Percentiles rank a stretch among this genome's conserved stretches.
Conservation (phyloP, 2,113 vertebrate species). For the Aspidoscelis tigris region DNA sequence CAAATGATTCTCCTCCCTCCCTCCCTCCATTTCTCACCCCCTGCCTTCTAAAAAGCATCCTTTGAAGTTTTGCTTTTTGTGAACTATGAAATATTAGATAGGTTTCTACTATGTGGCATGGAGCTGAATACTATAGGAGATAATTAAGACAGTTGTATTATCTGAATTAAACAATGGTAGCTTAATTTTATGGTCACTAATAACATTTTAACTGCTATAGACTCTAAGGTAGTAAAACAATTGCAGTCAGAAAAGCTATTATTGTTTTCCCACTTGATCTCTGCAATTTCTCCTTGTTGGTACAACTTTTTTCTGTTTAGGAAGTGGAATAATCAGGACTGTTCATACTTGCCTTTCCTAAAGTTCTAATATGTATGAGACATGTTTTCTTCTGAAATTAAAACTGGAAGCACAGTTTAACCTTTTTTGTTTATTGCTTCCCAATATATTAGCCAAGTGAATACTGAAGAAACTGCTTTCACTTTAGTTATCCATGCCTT, state of each 20-base stretch:
- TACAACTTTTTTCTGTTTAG: too few relatives aligned
- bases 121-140: conserved; percentile 47
- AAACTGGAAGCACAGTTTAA: too few relatives aligned
- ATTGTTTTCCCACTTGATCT: background rate
- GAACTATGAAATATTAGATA: conserved; percentile 50
- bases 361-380: too few relatives aligned
- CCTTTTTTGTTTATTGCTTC: too few relatives aligned
- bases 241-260: conserved; percentile 11
- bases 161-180: conserved; percentile 56
- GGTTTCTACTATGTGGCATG: conserved; percentile 41
- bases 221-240: conserved; percentile 64
- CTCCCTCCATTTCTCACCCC: background rate
- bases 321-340: too few relatives aligned
- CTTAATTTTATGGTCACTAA: conserved; percentile 66
- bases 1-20: too few relatives aligned
- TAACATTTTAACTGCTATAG: conserved; percentile 64
- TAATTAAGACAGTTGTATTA: conserved; percentile 54
- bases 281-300: background rate
- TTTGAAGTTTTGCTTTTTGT: conserved; percentile 19
- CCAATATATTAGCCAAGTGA: too few relatives aligned
- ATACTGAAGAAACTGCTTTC: too few relatives aligned
- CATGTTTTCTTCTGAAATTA: too few relatives aligned
- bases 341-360: too few relatives aligned
- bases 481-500: too few relatives aligned
- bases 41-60: background rate